phyloP scores from a whole-genome alignment of 2,113 vertebrate genomes.

The Condylura cristata region DNA sequence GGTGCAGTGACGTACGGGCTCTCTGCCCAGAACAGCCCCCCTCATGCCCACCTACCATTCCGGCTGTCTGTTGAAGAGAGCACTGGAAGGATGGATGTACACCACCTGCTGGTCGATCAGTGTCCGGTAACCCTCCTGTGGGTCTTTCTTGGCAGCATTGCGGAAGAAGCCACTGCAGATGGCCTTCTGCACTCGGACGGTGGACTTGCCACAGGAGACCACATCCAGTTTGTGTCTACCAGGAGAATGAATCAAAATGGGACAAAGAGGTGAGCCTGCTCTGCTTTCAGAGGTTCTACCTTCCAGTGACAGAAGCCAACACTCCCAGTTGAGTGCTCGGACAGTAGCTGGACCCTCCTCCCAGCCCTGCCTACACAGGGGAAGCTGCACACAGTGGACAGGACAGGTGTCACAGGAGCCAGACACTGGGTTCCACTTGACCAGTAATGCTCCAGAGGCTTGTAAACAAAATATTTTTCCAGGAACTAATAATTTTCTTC shows the following conservation, averaged over 20 bases:
- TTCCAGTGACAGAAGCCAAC: not conserved
- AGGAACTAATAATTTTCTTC: not conserved
- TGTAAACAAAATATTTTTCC: not conserved
- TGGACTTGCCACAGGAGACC: conserved; percentile 98
- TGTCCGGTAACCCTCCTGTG: conserved; percentile 97
- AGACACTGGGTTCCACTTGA: not conserved
- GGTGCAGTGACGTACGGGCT: not conserved
- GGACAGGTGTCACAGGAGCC: not conserved
- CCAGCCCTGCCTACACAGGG: not conserved
- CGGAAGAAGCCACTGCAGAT: conserved; percentile 99
- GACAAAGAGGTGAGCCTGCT: not conserved
- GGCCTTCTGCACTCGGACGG: conserved; percentile 97
- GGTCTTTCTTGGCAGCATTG: conserved; percentile 98
- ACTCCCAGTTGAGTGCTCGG: not conserved
- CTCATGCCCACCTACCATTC: conserved; percentile 89
- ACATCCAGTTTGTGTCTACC: conserved; percentile 97
- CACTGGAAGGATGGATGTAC: conserved; percentile 98
- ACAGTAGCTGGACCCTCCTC: not conserved
- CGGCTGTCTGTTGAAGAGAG: conserved; percentile 97
- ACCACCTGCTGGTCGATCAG: conserved; percentile 99
- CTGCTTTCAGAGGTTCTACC: not conserved
- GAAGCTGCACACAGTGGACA: not conserved
- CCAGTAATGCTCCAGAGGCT: not conserved
- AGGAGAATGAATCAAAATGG: not conserved
- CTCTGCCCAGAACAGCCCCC: not conserved